A percentile compares a stretch with the other conserved stretches of the same genome.
These are phyloP conservation scores for Idaea biselata DNA, from an alignment of 2,888 invertebrate genomes.

Conservation along the genomic window DNA sequence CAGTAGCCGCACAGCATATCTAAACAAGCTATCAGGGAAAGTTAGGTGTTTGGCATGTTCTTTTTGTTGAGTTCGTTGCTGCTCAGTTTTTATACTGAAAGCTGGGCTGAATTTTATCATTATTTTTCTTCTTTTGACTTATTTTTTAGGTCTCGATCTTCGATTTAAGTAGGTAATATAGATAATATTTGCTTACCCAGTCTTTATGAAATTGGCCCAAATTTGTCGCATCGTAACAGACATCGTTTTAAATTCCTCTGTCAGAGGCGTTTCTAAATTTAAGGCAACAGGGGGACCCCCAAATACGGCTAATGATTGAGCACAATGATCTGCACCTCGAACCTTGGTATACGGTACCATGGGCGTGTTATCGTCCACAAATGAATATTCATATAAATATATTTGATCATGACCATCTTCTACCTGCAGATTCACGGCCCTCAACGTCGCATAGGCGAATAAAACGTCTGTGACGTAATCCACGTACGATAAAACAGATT, in stretches of 20 bases:
- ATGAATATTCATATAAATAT: slow-evolving; percentile 52
- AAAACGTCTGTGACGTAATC: slow-evolving; percentile 57
- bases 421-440: slow-evolving; percentile 37
- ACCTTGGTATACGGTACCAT: slow-evolving; percentile 35
- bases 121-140: no score
- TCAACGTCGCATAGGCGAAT: slow-evolving; percentile 38
- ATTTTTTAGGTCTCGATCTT: no score
- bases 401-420: slow-evolving; percentile 45
- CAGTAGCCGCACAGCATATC: background rate
- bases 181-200: slow-evolving; percentile 32
- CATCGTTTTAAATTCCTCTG: slow-evolving; percentile 29
- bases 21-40: no score
- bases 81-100: no score
- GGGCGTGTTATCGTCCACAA: slow-evolving; percentile 35
- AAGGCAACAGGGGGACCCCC: slow-evolving; percentile 17
- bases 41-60: no score
- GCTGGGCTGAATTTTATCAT: no score
- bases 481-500: slow-evolving; percentile 39
- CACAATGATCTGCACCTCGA: slow-evolving; percentile 41
- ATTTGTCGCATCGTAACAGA: slow-evolving; percentile 34
- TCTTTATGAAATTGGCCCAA: slow-evolving; percentile 47
- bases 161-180: no score
- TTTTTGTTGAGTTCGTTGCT: no score
- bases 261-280: slow-evolving; percentile 14
- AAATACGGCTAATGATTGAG: slow-evolving; percentile 35